Evolutionary conservation across 1,140 invertebrate genomes (phyloP).

Genomic region (Cherax destructor): DNA sequence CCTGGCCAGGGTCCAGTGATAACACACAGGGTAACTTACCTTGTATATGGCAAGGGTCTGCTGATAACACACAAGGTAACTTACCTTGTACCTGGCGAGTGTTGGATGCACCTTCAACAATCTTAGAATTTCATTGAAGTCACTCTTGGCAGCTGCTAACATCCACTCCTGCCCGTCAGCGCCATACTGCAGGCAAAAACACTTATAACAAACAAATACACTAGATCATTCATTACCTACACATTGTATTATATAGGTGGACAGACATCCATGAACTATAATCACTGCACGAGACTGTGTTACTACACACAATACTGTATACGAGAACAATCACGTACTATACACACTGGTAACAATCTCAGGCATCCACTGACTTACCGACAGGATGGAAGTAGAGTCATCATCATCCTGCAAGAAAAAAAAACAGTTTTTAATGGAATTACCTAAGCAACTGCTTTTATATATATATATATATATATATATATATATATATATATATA

Average conservation of each 20-base stretch:
- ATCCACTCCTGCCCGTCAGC: slow-evolving; percentile 69
- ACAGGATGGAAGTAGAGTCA: slow-evolving; percentile 47
- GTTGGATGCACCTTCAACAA: slow-evolving; percentile 67
- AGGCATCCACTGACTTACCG: slow-evolving; percentile 25
- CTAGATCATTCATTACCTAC: too few relatives aligned
- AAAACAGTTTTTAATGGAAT: not conserved
- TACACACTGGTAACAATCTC: too few relatives aligned
- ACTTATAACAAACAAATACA: too few relatives aligned
- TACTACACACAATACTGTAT: too few relatives aligned
- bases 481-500: slow-evolving; percentile 8
- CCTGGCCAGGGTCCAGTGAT: too few relatives aligned
- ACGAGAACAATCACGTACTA: too few relatives aligned
- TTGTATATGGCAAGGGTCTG: too few relatives aligned
- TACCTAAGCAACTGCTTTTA: not conserved
- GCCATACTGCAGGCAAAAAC: slow-evolving; percentile 50
- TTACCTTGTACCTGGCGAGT: slow-evolving; percentile 67
- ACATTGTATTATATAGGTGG: too few relatives aligned
- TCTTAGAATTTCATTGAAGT: slow-evolving; percentile 70
- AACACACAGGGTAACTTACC: too few relatives aligned
- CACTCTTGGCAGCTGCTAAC: slow-evolving; percentile 65
- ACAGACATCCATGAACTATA: too few relatives aligned
- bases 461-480: slow-evolving; percentile 14
- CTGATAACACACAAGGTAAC: not conserved
- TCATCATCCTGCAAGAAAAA: slow-evolving; percentile 61
- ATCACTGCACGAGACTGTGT: too few relatives aligned